These are phyloP conservation scores for Pomatorhinus ruficollis DNA, from an alignment of 2,113 vertebrate species.

Conservation along the genomic window DNA sequence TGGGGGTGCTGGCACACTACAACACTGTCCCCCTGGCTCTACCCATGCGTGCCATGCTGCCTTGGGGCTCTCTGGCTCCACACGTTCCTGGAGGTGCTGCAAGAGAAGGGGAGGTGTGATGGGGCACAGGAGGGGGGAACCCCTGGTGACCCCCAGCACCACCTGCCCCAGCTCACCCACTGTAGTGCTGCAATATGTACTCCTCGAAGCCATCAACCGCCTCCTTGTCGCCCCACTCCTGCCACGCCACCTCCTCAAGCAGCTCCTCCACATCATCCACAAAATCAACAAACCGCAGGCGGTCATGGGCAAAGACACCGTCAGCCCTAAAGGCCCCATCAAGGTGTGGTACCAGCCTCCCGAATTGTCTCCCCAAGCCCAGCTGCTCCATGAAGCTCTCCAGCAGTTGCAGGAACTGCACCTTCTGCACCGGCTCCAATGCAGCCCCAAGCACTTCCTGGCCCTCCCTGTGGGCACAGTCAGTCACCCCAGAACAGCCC, in stretches of 20 bases:
- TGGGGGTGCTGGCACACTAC: not conserved
- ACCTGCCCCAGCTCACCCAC: not conserved
- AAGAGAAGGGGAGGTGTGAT: not conserved
- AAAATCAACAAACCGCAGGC: conserved; percentile 84
- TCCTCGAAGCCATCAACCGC: conserved; percentile 84
- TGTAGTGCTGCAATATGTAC: conserved; percentile 61
- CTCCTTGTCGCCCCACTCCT: conserved; percentile 70
- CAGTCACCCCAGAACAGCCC: conserved; percentile 70
- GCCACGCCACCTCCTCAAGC: conserved; percentile 84
- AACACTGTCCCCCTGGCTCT: not conserved
- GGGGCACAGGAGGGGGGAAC: accelerated
- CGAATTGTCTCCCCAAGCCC: conserved; percentile 53
- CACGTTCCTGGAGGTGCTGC: not conserved
- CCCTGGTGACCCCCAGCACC: accelerated
- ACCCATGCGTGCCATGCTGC: not conserved
- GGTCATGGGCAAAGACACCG: conserved; percentile 82
- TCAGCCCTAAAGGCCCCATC: conserved; percentile 76
- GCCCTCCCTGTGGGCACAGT: conserved; percentile 84
- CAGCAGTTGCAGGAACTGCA: conserved; percentile 78
- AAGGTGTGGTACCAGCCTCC: conserved; percentile 56
- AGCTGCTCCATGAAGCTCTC: conserved; percentile 74
- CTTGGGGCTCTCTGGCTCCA: not conserved
- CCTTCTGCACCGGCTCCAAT: conserved; percentile 74
- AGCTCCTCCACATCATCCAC: conserved; percentile 87
- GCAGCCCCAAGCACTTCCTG: conserved; percentile 32